Percentiles rank a stretch among this genome's conserved stretches.
These are phyloP conservation scores for Pseudomyrmex flavicornis DNA, from an alignment of 1,140 invertebrate species.

Conservation along the genomic window DNA sequence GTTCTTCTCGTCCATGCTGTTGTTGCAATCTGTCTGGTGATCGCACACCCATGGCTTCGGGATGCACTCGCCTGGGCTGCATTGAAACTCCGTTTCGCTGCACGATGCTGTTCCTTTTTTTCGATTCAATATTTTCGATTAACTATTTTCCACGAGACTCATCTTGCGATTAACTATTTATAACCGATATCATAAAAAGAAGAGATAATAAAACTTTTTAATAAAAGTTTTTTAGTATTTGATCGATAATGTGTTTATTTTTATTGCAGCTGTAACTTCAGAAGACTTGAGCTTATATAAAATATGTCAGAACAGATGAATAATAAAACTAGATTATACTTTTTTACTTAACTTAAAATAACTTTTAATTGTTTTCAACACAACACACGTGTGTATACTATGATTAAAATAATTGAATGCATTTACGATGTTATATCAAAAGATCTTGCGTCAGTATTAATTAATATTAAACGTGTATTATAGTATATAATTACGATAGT, in stretches of 20 bases:
- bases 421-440: constrained; percentile 44
- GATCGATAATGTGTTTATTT: neutral
- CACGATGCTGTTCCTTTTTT: constrained; percentile 81
- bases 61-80: constrained; percentile 83
- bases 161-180: neutral
- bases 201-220: neutral
- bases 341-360: constrained; percentile 5
- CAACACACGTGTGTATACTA: constrained; percentile 8
- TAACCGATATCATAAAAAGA: neutral
- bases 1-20: constrained; percentile 88
- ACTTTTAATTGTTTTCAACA: constrained; percentile 37
- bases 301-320: neutral
- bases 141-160: neutral
- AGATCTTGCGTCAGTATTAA: constrained; percentile 27
- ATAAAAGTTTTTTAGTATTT: neutral
- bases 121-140: constrained; percentile 35
- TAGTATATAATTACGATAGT: constrained; percentile 32
- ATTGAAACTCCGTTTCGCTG: constrained; percentile 80
- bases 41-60: constrained; percentile 89
- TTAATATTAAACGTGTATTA: constrained; percentile 65
- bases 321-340: constrained; percentile 5
- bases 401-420: constrained; percentile 51
- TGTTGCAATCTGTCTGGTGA: constrained; percentile 88
- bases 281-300: neutral
- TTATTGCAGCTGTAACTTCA: neutral